phyloP scores from a whole-genome alignment of 2,888 invertebrate genomes.

The Erebia palarica region DNA sequence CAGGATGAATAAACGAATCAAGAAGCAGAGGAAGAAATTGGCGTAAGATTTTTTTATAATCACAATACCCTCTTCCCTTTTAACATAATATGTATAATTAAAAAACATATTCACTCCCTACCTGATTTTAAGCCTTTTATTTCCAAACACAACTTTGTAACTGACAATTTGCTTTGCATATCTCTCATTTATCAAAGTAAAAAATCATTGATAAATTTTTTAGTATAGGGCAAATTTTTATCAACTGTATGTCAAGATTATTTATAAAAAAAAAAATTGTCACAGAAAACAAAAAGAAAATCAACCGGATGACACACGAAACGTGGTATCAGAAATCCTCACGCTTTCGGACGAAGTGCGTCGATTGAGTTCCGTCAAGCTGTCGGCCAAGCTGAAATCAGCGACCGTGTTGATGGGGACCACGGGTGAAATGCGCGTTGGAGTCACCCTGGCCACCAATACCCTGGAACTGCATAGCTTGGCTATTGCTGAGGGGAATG shows the following conservation, averaged over 20 bases:
- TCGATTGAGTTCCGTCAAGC: slow-evolving; percentile 85
- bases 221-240: too few species aligned
- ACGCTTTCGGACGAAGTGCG: slow-evolving; percentile 88
- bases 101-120: too few species aligned
- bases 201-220: too few species aligned
- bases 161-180: too few species aligned
- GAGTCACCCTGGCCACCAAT: slow-evolving; percentile 87
- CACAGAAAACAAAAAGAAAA: slow-evolving; percentile 67
- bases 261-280: background rate
- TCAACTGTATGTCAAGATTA: too few species aligned
- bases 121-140: too few species aligned
- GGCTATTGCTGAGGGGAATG: slow-evolving; percentile 77
- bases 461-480: slow-evolving; percentile 87
- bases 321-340: slow-evolving; percentile 64
- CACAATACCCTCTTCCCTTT: too few species aligned
- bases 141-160: too few species aligned
- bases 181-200: too few species aligned
- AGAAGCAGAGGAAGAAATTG: slow-evolving; percentile 86
- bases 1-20: slow-evolving; percentile 88
- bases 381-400: slow-evolving; percentile 87
- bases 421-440: slow-evolving; percentile 87
- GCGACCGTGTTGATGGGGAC: slow-evolving; percentile 87
- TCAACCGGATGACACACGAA: slow-evolving; percentile 57
- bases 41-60: slow-evolving; percentile 56
- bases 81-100: too few species aligned